Evolutionary conservation across 2,888 invertebrate species (phyloP), one percentile per base, ranked within the genome.

Genomic region (Drosophila falleni): DNA sequence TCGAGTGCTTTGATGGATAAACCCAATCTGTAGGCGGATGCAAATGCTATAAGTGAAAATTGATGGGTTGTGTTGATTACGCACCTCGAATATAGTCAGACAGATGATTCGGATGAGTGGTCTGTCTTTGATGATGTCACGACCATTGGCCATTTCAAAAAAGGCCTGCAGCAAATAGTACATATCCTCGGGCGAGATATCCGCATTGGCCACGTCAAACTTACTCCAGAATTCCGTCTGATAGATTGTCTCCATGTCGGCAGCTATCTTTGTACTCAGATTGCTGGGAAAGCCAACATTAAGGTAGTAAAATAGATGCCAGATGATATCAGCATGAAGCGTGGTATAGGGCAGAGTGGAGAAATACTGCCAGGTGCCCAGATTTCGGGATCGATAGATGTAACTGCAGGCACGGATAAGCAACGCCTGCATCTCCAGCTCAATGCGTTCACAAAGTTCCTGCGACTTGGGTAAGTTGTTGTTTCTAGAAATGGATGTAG

Each of bases 341-440:
- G 94, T 93, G 70, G 94, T 93, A 87, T 95, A 96, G 0, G 97
- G 96, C 78, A 97, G 93, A 19, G 95, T 95, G 13, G 96, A 95
- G 80, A 97, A 94, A 93, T 96, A 97, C 91, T 97, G 97, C 96
- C 97, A 96, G 2, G 96, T 95, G 9, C 96, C 96, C 70, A 96
- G 93, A 88, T 95, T 95, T 50, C 95, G 95, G 0, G 96, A 95
- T 2, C 95, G 94, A 88, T 96, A 95, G 64, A 97, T 94, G 76
- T 94, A 95, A 63, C 94, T 93, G 37, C 95, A 95, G 1, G 96
- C 95, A 58, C 95, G 94, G 35, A 96, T 90, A 65, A 97, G 94
- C 78, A 97, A 95, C 6, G 95, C 94, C 91, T 97, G 96, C 88
- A 95, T 95, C 91, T 97, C 97, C 8, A 95, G 93, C 90, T 95